Evolutionary conservation across 1,140 invertebrate genomes (phyloP), one percentile per base, ranked within the genome.

Genomic region (Pinna nobilis): DNA sequence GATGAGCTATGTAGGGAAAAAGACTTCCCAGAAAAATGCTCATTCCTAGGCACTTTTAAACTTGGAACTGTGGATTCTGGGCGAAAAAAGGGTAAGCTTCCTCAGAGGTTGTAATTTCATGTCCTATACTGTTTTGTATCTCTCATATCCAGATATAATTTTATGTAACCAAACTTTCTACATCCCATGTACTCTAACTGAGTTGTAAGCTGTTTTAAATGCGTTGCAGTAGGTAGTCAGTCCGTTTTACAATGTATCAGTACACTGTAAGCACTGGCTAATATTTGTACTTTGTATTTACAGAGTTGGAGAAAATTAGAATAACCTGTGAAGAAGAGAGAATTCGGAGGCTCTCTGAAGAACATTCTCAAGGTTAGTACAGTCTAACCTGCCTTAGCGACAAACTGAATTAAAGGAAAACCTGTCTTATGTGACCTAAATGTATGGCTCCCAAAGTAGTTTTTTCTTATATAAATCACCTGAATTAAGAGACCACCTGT

Each of bases 1-100:
- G 78, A 82, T 5, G 76, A 82, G 7, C 77, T 82, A 20, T 78
- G 74, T 61, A 59, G 39, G 39, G 79, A 84, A 55, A 66, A 70
- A 20, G 81, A 85, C 25, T 83, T 79, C 66, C 73, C 72, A 30
- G 61, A 82, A 15, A 87, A 87, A 78, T 79, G 82, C 77, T 86
- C 75, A 51, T 86, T 64, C 20, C 53, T 74, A 25, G 75, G 59
- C 28, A 63, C 55, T 49, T 51, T 86, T 11, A 55, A 66, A 5
- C 49, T 86, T 18, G 61, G 76, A 32, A 69, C 71, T 23, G 66
- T 85, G 5, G 47, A 77, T 9, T 41, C 64, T 15, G 79, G 84
- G 20, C 77, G 55, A 18, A 80, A 74, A 59, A 80, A 79, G 80
- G 79, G 84, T 84, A 76, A 72, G n/a, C n/a, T n/a, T n/a, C n/a